phyloP scores from a whole-genome alignment of 2,797 vertebrate genomes.

The Nasua narica region DNA sequence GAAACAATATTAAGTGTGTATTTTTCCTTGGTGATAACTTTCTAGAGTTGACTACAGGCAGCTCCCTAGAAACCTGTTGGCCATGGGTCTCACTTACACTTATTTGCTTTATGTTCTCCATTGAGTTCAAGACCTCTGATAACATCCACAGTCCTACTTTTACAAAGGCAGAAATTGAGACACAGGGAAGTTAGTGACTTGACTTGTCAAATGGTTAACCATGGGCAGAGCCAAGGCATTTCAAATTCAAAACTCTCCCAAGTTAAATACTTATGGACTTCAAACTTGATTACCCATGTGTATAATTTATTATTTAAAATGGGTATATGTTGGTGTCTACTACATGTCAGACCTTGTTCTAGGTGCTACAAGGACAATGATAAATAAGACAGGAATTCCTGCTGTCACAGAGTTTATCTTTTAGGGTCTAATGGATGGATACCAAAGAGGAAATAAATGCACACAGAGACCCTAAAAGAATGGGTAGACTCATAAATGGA shows the following conservation, averaged over 20 bases:
- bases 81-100: rapidly evolving
- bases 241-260: not conserved
- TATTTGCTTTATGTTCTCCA: not conserved
- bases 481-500: not conserved
- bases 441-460: not conserved
- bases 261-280: not conserved
- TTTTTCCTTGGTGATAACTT: not conserved
- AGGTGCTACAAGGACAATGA: rapidly evolving
- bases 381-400: not conserved
- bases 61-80: rapidly evolving
- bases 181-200: not conserved
- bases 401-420: not conserved
- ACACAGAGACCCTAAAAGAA: not conserved
- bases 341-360: not conserved
- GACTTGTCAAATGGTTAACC: not conserved
- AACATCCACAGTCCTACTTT: not conserved
- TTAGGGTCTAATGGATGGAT: not conserved
- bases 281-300: not conserved
- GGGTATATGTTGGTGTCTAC: not conserved
- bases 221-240: not conserved
- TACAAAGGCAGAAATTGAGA: not conserved
- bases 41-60: not conserved
- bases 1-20: not conserved
- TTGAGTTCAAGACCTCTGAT: not conserved
- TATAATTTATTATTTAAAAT: not conserved